Percentiles rank a stretch among this genome's conserved stretches.
phyloP scores from a whole-genome alignment of 1,140 invertebrate genomes.

The Microplitis mediator region DNA sequence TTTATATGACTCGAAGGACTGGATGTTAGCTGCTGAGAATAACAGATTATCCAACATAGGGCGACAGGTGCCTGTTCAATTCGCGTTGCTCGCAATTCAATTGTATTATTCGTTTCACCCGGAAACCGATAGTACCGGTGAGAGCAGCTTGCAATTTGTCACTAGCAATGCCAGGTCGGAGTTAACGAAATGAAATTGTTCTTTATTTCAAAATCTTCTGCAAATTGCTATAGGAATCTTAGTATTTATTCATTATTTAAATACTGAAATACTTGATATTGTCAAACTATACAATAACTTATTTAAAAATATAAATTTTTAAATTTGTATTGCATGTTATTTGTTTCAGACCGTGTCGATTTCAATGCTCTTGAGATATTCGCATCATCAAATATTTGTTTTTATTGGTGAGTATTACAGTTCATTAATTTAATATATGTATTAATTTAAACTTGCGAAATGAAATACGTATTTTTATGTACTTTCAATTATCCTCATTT shows the following conservation, averaged over 20 bases:
- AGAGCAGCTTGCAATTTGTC: slow-evolving; percentile 23
- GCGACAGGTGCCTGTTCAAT: slow-evolving; percentile 48
- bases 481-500: too few species aligned
- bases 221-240: neutral
- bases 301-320: neutral
- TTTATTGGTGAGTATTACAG: slow-evolving; percentile 86
- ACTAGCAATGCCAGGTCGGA: slow-evolving; percentile 9
- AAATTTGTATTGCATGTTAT: slow-evolving; percentile 42
- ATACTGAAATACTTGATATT: neutral
- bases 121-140: slow-evolving; percentile 38
- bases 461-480: too few species aligned
- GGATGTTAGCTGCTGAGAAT: slow-evolving; percentile 38
- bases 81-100: slow-evolving; percentile 43
- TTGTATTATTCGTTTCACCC: slow-evolving; percentile 45
- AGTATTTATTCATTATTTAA: neutral
- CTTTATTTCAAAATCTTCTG: neutral
- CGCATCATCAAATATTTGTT: slow-evolving; percentile 98
- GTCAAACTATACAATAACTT: neutral
- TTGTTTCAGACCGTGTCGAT: slow-evolving; percentile 94
- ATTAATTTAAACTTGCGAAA: too few species aligned
- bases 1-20: neutral
- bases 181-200: slow-evolving; percentile 16
- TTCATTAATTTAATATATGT: too few species aligned
- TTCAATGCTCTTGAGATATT: slow-evolving; percentile 96
- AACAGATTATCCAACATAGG: slow-evolving; percentile 43